Evolutionary conservation across 2,113 vertebrate genomes (phyloP).

Genomic region (Sinosuthora webbiana): DNA sequence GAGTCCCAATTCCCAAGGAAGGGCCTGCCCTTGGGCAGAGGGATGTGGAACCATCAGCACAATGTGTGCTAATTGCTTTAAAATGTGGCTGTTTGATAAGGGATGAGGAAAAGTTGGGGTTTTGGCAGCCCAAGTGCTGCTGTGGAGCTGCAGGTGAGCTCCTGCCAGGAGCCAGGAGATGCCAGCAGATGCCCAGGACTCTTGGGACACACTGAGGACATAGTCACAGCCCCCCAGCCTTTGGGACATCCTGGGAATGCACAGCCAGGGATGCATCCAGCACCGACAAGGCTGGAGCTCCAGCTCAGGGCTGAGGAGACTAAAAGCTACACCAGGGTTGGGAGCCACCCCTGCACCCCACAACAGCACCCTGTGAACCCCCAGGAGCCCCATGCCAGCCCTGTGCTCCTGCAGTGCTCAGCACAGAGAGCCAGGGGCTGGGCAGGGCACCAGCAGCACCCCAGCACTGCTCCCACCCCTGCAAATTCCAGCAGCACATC

Average conservation of each 20-base stretch:
- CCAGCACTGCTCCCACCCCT: background rate
- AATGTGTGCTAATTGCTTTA: background rate
- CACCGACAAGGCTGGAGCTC: background rate
- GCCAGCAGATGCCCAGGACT: background rate
- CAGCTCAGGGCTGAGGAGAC: background rate
- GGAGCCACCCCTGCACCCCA: background rate
- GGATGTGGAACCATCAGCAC: background rate
- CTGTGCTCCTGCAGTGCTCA: rapidly evolving
- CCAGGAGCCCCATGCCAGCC: background rate
- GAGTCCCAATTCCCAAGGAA: background rate
- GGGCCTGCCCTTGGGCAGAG: background rate
- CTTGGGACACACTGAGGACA: rapidly evolving
- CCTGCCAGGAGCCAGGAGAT: background rate
- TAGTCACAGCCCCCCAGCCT: background rate
- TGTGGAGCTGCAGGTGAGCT: rapidly evolving
- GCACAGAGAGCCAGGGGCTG: background rate
- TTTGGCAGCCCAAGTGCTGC: background rate
- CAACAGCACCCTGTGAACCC: rapidly evolving
- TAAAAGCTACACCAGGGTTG: background rate
- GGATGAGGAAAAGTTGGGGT: background rate
- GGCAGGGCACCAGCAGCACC: background rate
- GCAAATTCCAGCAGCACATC: background rate
- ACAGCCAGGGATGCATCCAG: background rate
- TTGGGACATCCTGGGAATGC: background rate
- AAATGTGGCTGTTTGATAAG: rapidly evolving